Evolutionary conservation across 2,888 invertebrate genomes (phyloP).

Genomic region (Cephus sareptanus): DNA sequence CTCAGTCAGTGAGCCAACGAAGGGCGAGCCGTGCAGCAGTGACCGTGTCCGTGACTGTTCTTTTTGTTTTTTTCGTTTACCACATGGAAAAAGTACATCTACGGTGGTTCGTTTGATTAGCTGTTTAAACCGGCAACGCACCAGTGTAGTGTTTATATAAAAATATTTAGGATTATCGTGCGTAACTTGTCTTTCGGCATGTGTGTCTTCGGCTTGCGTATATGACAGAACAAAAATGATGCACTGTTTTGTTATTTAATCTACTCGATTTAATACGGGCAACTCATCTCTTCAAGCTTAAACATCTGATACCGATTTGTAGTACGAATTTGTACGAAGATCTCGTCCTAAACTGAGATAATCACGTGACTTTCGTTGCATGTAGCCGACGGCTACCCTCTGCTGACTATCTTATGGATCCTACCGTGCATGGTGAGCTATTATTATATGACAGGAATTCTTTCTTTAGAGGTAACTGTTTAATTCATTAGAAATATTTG

Average conservation of each 20-base stretch:
- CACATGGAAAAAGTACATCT: not conserved
- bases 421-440: conserved; percentile 56
- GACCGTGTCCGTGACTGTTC: conserved; percentile 50
- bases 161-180: not conserved
- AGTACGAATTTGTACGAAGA: not conserved
- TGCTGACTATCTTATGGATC: conserved; percentile 51
- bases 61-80: conserved; percentile 39
- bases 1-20: conserved; percentile 63
- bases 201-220: not conserved
- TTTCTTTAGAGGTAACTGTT: not conserved
- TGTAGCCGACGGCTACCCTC: conserved; percentile 41
- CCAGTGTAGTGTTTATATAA: not conserved
- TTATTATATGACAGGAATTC: not conserved
- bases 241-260: not conserved
- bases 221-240: not conserved
- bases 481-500: not conserved
- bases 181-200: not conserved
- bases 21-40: conserved; percentile 59
- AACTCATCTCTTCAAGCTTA: not conserved
- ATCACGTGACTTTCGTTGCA: conserved; percentile 10
- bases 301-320: not conserved
- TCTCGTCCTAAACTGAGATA: not conserved
- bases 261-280: not conserved
- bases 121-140: not conserved
- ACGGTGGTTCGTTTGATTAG: not conserved